phyloP scores from a whole-genome alignment of 2,113 vertebrate genomes.

The Caracal caracal region DNA sequence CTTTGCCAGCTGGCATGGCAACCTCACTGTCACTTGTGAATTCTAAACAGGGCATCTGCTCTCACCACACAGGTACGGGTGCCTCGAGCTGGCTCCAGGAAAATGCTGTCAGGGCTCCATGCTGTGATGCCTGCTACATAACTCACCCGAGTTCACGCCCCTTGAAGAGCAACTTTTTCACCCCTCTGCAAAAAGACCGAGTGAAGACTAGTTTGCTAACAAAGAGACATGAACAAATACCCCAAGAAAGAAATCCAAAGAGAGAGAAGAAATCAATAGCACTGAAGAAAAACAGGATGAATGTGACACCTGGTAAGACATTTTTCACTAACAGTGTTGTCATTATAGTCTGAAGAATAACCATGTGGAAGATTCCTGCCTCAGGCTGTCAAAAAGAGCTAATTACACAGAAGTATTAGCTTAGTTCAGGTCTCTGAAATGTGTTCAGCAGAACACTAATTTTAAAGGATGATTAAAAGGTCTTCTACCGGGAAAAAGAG shows the following conservation, averaged over 20 bases:
- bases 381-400: background rate
- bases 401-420: slow-evolving; percentile 63
- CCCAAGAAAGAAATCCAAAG: slow-evolving; percentile 52
- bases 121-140: background rate
- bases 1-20: slow-evolving; percentile 7
- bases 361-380: slow-evolving; percentile 30
- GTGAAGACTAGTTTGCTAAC: background rate
- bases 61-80: background rate
- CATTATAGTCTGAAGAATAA: slow-evolving; percentile 46
- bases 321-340: slow-evolving; percentile 43
- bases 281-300: background rate
- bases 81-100: background rate
- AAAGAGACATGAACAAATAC: slow-evolving; percentile 43
- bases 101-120: background rate
- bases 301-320: slow-evolving; percentile 66
- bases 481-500: slow-evolving; percentile 38
- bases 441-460: slow-evolving; percentile 40
- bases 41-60: slow-evolving; percentile 48
- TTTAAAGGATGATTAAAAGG: slow-evolving; percentile 73
- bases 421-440: slow-evolving; percentile 45
- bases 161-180: slow-evolving; percentile 55
- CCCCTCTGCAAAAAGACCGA: slow-evolving; percentile 28
- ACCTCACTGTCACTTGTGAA: background rate
- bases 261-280: slow-evolving; percentile 50
- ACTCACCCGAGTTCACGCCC: slow-evolving; percentile 35